Base-by-base conservation (phyloP, 2,113 vertebrate genomes). In the Rhinoderma darwinii region DNA sequence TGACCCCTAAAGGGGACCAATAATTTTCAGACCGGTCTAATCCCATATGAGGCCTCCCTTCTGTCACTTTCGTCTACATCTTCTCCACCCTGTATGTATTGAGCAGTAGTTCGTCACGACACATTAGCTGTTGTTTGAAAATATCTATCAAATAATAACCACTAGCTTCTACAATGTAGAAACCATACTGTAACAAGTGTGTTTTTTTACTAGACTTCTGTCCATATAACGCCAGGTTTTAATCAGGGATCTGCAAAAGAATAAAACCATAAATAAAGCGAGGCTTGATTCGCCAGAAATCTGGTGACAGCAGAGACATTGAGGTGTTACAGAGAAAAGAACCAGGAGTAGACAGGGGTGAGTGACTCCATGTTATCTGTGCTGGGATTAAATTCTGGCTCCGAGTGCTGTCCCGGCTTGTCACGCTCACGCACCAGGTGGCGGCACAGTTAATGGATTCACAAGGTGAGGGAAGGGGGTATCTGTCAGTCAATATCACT, bases 401-500 rank as follows among this genome's bases (percentile, higher is more conserved):
- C 83, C 47, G 51, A 56, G 70, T 43, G 54, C 54, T 22, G 54
- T 70, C 84, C n/a, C 59, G 30, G 74, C 14, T 39, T 70, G 84
- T 77, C 56, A 78, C 51, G 54, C 35, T 54, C 66, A 25, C 56
- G 47, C 84, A 41, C 70, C 32, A 18, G 37, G 25, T 63, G 20
- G 32, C 37, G 35, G 27, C 84, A 10, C 51, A 50, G 44, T 35
- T 78, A 61, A 68, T 78, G 84, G 74, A 68, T 78, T 50, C 66
- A 78, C 27, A 66, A 30, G 14, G 50, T 51, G 17, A 32, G 30
- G 20, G 17, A 56, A 66, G 54, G 56, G 22, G 39, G 27, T 20
- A 66, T 37, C 84, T 79, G 75, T 54, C 84, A 78, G 74, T 77
- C 84, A 86, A 68, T 77, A 77, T 78, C 50, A n/a, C 72, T 6